Evolutionary conservation across 2,797 vertebrate species (phyloP), one percentile per base, ranked within the genome.

Genomic region (Falco concolor): DNA sequence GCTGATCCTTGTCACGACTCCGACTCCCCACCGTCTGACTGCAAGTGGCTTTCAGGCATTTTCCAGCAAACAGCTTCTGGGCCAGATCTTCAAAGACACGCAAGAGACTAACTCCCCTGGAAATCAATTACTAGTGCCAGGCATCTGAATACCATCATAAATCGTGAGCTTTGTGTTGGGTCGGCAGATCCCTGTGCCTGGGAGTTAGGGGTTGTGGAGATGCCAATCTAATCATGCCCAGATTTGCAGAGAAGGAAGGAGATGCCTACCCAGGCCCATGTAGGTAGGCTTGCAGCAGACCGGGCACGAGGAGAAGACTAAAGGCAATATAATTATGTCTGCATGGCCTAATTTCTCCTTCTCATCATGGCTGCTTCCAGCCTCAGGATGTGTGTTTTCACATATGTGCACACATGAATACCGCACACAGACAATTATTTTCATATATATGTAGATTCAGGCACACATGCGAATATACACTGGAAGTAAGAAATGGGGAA

Each of bases 31-130:
- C 61, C 13, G 19, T 78, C 77, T 72, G 65, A 65, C 63, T 90
- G 38, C 45, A 49, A 92, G 74, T 47, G 82, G 90, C 92, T 93
- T 61, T 89, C 74, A 38, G 96, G 94, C 93, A 94, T 94, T 96
- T 92, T 94, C 91, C 96, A 94, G 78, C 67, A 52, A 82, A 77
- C 47, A 92, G 70, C 86, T 78, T 93, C 70, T 76, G 74, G 89
- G 70, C 67, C 87, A 74, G 89, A 90, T 87, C 59, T 90, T 92
- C 75, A 93, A 70, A 94, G 70, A 65, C 59, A 78, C 0, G 22
- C 59, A 65, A 77, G 74, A 94, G 65, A 68, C 4, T 3, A 64
- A 16, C 38, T 77, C 14, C 47, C 63, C 82, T 94, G 92, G 89
- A 93, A 93, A 89, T 69, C 70, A 89, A 30, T 69, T 78, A 67